Conservation (phyloP, 1,140 invertebrate genomes). For the Onthophagus taurus region DNA sequence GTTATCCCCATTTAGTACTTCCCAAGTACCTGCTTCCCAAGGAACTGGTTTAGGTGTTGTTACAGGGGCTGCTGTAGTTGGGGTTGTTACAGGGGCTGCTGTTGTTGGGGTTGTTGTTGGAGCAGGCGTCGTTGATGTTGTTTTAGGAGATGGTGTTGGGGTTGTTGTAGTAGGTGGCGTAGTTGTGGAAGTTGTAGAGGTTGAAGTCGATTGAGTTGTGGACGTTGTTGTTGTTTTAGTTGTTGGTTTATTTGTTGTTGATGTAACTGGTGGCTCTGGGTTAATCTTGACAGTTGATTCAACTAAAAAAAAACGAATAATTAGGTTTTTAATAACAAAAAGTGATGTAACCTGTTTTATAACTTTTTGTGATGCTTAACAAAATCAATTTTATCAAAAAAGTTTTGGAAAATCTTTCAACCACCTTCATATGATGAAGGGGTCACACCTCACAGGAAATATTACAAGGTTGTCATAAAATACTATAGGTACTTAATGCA, state of each 20-base stretch:
- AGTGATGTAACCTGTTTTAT: no score
- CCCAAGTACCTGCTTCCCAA: slow-evolving; percentile 41
- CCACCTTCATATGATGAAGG: no score
- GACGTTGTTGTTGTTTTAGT: slow-evolving; percentile 6
- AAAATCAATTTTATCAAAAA: no score
- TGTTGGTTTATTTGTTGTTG: slow-evolving; percentile 2
- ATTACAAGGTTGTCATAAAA: no score
- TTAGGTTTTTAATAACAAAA: no score
- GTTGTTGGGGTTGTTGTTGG: slow-evolving; percentile 2
- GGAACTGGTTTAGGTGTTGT: slow-evolving; percentile 31
- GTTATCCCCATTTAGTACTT: slow-evolving; percentile 34
- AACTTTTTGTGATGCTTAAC: no score
- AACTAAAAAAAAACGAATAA: no score
- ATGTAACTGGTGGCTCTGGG: background rate
- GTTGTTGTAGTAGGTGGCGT: slow-evolving; percentile 1
- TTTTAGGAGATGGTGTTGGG: background rate
- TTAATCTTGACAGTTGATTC: no score
- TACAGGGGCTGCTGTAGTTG: slow-evolving; percentile 22
- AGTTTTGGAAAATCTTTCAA: no score
- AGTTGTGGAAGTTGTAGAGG: slow-evolving; percentile 2
- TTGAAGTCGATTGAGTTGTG: background rate
- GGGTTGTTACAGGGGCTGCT: slow-evolving; percentile 7
- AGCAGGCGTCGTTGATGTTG: background rate
- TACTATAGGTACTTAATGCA: no score
- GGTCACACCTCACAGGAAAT: no score